Evolutionary conservation across 2,113 vertebrate species (phyloP), one percentile per base, ranked within the genome.

Genomic region (Notarius quadriscutis): DNA sequence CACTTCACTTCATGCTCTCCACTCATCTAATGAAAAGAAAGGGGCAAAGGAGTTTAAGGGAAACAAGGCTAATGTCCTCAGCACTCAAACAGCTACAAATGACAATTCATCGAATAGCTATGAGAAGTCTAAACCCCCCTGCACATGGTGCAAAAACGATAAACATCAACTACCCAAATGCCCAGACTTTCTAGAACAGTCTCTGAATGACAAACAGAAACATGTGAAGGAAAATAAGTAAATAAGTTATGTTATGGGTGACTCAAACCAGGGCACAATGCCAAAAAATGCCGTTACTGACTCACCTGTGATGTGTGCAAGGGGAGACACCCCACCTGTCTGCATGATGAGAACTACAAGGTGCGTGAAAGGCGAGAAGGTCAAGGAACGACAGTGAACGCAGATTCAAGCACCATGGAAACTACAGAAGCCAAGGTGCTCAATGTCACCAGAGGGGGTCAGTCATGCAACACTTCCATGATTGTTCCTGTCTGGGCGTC

Each of bases 161-260:
- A 58, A 58, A 58, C 15, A 58, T 58, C 57, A 17, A 58, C 14
- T 88, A 6, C 4, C 7, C 17, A 34, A 55, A 17, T 88, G 86
- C 65, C 25, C 25, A 15, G 25, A 75, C 15, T 84, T 88, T 27
- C 8, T 12, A 27, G 74, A 18, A 53, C 74, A 10, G n/a, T 12
- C 74, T 14, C 60, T 89, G 11, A 48, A 79, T 5, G 62, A 84
- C 9, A 9, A 50, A 14, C 58, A n/a, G 5, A 86, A 41, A 71
- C 60, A 86, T 63, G 48, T 86, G 5, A 89, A 89, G 15, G 62
- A 89, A 4, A 80, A 60, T 34, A 30, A 30, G 30, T 30, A 30
- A 30, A 30, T 30, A 89, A 53, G 53, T 60, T 87, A 9, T 89
- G 89, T 8, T 89, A 88, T 78, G 89, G 81, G 50, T 90, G 86